Evolutionary conservation across 2,797 vertebrate species (phyloP), one percentile per base, ranked within the genome.

Genomic region (Diceros bicornis): DNA sequence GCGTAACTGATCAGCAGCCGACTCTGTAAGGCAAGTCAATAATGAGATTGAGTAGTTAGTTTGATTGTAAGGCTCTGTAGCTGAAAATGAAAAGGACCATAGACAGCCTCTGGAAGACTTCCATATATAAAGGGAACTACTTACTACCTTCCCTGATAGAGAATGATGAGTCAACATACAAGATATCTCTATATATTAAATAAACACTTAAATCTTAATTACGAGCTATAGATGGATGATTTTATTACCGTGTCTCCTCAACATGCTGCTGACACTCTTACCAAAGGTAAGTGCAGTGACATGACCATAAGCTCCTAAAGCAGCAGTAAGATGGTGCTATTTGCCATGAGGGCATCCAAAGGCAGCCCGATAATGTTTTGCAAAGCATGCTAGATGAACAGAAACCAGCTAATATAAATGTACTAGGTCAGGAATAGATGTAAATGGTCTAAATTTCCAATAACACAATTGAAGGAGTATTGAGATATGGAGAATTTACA

Each of bases 151-250:
- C 3, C 12, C 41, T 86, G 27, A 6, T 11, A 8, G 12, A 90
- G 4, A 29, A 41, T 10, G 2, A 84, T 34, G 1, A 75, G 13
- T 91, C 47, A 82, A 29, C 20, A 92, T 32, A 41, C 44, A 71
- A 59, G 16, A n/a, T 66, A 52, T 9, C 16, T 29, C 25, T 27
- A 20, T 5, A n/a, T 55, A 34, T 68, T 59, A 52, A n/a, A 25
- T 11, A 69, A 86, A 89, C n/a, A 75, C 27, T 72, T 41, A 89
- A 87, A 59, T 64, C 21, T 94, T 69, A 84, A 83, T 72, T 37
- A 66, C 37, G 20, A 71, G 29, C 32, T 68, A 37, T 1, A 32
- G 7, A 13, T 74, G 10, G 34, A 27, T 74, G 6, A 18, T 87
- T 78, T 93, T 68, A 52, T 72, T 7, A 12, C 8, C 0, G 9